A percentile compares a stretch with the other conserved stretches of the same genome.
Evolutionary conservation across 2,797 vertebrate genomes (phyloP).

Genomic region (Gephyroberyx darwinii): DNA sequence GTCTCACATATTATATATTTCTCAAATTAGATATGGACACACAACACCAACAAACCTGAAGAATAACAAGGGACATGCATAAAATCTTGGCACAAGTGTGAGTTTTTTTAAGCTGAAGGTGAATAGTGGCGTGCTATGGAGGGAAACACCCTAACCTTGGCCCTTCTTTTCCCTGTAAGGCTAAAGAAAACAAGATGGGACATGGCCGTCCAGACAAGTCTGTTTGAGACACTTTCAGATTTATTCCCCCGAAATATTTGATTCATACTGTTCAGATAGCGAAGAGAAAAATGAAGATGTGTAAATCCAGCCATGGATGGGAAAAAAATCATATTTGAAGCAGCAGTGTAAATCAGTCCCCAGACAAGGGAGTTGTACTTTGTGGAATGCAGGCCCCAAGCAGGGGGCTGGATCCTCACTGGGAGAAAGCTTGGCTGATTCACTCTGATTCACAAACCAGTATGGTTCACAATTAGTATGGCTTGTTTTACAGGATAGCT

Average conservation of each 20-base stretch:
- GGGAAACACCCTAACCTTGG: background rate
- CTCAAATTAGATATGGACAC: background rate
- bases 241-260: background rate
- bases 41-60: background rate
- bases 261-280: background rate
- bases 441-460: conserved; percentile 56
- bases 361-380: conserved; percentile 13
- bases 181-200: background rate
- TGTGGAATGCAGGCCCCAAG: conserved; percentile 49
- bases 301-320: background rate
- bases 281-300: background rate
- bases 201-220: background rate
- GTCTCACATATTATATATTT: background rate
- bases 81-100: background rate
- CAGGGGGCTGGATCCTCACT: conserved; percentile 18
- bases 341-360: background rate
- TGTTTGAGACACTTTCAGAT: background rate
- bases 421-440: conserved; percentile 38
- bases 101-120: background rate
- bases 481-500: conserved; percentile 26
- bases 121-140: background rate
- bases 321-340: background rate
- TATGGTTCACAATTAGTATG: conserved; percentile 2
- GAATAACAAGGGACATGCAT: background rate
- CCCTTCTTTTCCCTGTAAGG: background rate